phyloP scores from a whole-genome alignment of 2,888 invertebrate genomes.

The Drosophila infuscata region DNA sequence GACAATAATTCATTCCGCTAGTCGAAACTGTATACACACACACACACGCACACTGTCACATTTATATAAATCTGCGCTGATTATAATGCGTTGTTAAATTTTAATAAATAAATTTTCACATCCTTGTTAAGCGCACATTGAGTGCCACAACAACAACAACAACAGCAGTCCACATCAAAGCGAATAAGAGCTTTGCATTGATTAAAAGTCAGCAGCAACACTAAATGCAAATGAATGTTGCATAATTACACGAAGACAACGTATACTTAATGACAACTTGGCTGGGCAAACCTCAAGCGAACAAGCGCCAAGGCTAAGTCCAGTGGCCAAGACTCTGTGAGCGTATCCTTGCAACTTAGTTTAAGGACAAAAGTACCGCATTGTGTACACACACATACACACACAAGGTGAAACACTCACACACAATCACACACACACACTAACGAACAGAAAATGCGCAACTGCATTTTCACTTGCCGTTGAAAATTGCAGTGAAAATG shows the following conservation, averaged over 20 bases:
- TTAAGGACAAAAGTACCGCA: slow-evolving; percentile 75
- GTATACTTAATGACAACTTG: slow-evolving; percentile 71
- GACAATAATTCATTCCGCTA: slow-evolving; percentile 61
- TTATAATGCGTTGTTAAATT: slow-evolving; percentile 83
- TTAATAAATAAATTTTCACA: slow-evolving; percentile 83
- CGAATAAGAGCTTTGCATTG: slow-evolving; percentile 58
- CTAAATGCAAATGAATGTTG: slow-evolving; percentile 72
- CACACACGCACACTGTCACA: slow-evolving; percentile 35
- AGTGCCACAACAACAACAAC: slow-evolving; percentile 51
- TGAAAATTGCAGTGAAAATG: slow-evolving; percentile 55
- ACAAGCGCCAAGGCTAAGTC: slow-evolving; percentile 32
- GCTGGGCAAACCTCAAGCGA: slow-evolving; percentile 39
- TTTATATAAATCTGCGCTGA: slow-evolving; percentile 76
- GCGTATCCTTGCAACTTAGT: slow-evolving; percentile 61
- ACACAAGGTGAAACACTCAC: slow-evolving; percentile 2
- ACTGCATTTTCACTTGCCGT: slow-evolving; percentile 38
- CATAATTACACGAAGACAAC: slow-evolving; percentile 60
- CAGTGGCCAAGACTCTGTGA: slow-evolving; percentile 39
- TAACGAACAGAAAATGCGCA: slow-evolving; percentile 54
- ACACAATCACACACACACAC: slow-evolving; percentile 21
- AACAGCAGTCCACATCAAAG: slow-evolving; percentile 18
- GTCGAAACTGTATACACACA: slow-evolving; percentile 44
- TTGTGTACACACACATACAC: slow-evolving; percentile 32
- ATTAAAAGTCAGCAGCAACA: slow-evolving; percentile 55
- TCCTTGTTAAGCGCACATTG: slow-evolving; percentile 78